phyloP scores from a whole-genome alignment of 2,113 vertebrate species.

The Siniperca chuatsi region DNA sequence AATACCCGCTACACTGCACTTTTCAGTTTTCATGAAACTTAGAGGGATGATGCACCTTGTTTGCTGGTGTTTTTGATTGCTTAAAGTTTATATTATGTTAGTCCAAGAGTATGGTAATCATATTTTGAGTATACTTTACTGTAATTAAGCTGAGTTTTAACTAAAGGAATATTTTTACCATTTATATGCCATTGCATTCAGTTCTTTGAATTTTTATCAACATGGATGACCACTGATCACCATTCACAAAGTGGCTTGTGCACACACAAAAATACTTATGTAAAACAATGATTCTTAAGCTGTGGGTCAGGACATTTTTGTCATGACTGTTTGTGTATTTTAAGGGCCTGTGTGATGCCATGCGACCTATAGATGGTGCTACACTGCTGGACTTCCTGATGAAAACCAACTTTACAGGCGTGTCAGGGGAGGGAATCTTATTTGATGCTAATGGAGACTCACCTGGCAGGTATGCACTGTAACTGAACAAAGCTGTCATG shows the following conservation, averaged over 20 bases:
- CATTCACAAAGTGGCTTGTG: background rate
- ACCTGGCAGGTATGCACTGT: slow-evolving; percentile 90
- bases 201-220: background rate
- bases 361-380: slow-evolving; percentile 95
- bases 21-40: background rate
- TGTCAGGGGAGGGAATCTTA: slow-evolving; percentile 94
- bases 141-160: background rate
- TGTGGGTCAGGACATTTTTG: background rate
- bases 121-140: background rate
- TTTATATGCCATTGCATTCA: background rate
- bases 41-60: background rate
- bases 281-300: background rate
- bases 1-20: background rate
- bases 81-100: background rate
- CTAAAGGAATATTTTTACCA: background rate
- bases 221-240: background rate
- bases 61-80: background rate
- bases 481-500: background rate
- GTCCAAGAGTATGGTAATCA: background rate
- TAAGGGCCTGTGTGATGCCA: slow-evolving; percentile 93
- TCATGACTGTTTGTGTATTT: slow-evolving; percentile 34
- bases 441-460: slow-evolving; percentile 98
- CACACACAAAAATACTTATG: background rate
- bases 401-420: slow-evolving; percentile 98
- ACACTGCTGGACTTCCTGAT: slow-evolving; percentile 96